A percentile compares a stretch with the other conserved stretches of the same genome.
Conservation (phyloP, 2,888 invertebrate genomes). For the Xestia sexstrigata region DNA sequence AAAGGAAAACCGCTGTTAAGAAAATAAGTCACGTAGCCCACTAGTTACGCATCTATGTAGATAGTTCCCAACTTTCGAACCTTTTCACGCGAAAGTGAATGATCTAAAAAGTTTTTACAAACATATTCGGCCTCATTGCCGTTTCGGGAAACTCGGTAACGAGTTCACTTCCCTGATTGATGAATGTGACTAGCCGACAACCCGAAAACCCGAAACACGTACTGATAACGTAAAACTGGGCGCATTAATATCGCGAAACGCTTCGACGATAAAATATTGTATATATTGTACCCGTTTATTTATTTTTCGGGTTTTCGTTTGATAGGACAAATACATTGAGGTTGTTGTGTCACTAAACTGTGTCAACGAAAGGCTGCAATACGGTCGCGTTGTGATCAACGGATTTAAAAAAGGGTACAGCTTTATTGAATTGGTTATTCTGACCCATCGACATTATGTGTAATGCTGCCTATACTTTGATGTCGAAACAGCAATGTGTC, state of each 20-base stretch:
- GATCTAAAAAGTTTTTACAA: slow-evolving; percentile 87
- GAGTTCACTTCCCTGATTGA: slow-evolving; percentile 88
- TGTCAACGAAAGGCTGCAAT: slow-evolving; percentile 46
- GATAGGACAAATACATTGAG: slow-evolving; percentile 53
- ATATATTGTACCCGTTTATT: slow-evolving; percentile 70
- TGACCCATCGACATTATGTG: slow-evolving; percentile 17
- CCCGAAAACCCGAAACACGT: slow-evolving; percentile 77
- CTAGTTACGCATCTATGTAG: slow-evolving; percentile 70
- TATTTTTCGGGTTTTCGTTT: slow-evolving; percentile 67
- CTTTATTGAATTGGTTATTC: slow-evolving; percentile 36
- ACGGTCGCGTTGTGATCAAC: slow-evolving; percentile 30
- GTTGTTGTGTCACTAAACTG: slow-evolving; percentile 54
- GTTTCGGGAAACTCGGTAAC: slow-evolving; percentile 85
- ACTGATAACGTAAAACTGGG: slow-evolving; percentile 79
- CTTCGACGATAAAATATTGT: slow-evolving; percentile 74
- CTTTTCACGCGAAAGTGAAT: slow-evolving; percentile 86
- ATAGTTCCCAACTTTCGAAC: slow-evolving; percentile 69
- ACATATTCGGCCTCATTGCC: slow-evolving; percentile 83
- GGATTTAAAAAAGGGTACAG: slow-evolving; percentile 37
- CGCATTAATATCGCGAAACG: slow-evolving; percentile 79
- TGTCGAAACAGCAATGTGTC: background rate
- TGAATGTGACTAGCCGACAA: slow-evolving; percentile 78
- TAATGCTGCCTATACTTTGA: slow-evolving; percentile 25
- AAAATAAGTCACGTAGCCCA: slow-evolving; percentile 70
- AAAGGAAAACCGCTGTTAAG: slow-evolving; percentile 53